Conservation (phyloP, 2,888 invertebrate species). For the Pristionchus maxplancki region DNA sequence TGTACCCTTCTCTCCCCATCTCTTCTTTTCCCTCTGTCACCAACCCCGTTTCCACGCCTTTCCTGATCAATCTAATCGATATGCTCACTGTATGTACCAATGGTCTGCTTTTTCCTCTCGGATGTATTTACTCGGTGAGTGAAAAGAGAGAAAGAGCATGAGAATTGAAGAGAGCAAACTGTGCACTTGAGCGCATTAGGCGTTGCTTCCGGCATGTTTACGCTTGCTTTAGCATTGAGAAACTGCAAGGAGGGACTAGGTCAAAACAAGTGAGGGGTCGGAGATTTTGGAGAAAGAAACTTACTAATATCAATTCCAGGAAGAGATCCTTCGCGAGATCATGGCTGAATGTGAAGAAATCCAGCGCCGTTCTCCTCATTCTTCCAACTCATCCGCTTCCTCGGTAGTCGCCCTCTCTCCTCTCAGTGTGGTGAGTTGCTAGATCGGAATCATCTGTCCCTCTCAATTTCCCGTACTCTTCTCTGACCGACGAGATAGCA, state of each 20-base stretch:
- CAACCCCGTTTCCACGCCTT: neutral
- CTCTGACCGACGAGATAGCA: too few relatives aligned
- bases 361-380: constrained; percentile 60
- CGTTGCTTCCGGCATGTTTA: neutral
- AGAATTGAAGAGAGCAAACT: neutral
- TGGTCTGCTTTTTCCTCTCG: neutral
- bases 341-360: constrained; percentile 75
- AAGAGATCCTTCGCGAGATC: constrained; percentile 73
- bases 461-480: too few relatives aligned
- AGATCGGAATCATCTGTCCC: too few relatives aligned
- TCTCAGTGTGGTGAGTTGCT: neutral
- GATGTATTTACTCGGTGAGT: neutral
- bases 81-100: neutral
- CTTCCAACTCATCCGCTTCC: neutral
- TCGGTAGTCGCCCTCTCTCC: neutral
- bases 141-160: neutral
- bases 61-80: neutral
- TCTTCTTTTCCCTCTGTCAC: neutral
- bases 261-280: neutral
- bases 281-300: neutral
- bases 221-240: neutral
- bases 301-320: constrained; percentile 55
- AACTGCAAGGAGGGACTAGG: too few relatives aligned
- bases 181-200: constrained; percentile 10
- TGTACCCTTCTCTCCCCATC: neutral